Evolutionary conservation across 2,888 invertebrate genomes (phyloP).

Genomic region (Nipponacmea schrenckii): DNA sequence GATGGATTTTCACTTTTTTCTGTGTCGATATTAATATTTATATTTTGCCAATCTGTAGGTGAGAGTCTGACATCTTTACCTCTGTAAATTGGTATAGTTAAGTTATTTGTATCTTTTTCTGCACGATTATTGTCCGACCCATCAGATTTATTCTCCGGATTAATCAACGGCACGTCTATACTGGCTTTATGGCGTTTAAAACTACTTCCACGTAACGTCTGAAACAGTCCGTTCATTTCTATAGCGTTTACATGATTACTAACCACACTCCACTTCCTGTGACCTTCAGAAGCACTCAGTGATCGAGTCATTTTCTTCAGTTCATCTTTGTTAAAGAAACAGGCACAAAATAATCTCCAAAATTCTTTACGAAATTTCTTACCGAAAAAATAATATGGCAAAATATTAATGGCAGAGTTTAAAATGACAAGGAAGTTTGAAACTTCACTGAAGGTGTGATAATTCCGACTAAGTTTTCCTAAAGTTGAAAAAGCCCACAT

Average conservation of each 20-base stretch:
- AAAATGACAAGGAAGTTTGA: conserved; percentile 65
- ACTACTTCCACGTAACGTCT: not conserved
- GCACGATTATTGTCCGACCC: not conserved
- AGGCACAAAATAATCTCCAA: conserved; percentile 60
- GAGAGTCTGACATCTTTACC: not conserved
- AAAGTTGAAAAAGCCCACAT: conserved; percentile 60
- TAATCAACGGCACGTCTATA: not conserved
- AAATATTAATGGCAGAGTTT: conserved; percentile 67
- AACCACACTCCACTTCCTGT: conserved; percentile 26
- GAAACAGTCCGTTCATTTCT: conserved; percentile 30
- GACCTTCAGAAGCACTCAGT: conserved; percentile 52
- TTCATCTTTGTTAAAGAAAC: conserved; percentile 50
- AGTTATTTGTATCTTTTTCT: not conserved
- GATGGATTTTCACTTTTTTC: no score
- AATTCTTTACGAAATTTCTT: conserved; percentile 63
- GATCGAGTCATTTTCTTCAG: conserved; percentile 45
- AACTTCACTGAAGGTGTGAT: conserved; percentile 63
- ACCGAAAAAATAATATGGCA: conserved; percentile 68
- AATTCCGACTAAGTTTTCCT: conserved; percentile 27
- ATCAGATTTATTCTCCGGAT: not conserved
- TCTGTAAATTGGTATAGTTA: not conserved
- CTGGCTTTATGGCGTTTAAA: not conserved
- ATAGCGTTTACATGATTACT: conserved; percentile 26
- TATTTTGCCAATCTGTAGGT: not conserved
- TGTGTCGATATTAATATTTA: no score